phyloP scores from a whole-genome alignment of 2,888 invertebrate genomes.

The Brachyptera putata region DNA sequence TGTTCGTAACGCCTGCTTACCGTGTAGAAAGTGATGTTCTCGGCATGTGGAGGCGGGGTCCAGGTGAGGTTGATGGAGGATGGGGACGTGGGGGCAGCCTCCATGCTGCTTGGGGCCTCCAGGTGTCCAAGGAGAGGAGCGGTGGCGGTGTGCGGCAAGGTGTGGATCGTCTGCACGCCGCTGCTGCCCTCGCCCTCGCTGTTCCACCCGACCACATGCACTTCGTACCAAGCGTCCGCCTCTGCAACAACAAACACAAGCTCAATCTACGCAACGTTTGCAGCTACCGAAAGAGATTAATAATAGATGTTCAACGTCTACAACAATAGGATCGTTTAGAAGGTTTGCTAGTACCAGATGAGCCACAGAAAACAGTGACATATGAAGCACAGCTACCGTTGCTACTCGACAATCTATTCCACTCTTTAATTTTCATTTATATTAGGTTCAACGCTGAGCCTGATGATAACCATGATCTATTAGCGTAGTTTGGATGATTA shows the following conservation, averaged over 20 bases:
- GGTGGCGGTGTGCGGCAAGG: conserved; percentile 27
- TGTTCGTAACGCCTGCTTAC: no score
- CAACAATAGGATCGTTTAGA: no score
- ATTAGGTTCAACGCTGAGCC: no score
- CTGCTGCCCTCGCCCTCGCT: conserved; percentile 39
- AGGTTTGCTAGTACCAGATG: no score
- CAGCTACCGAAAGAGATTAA: no score
- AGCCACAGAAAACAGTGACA: not conserved
- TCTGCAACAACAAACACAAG: conserved; percentile 31
- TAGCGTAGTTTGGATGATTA: no score
- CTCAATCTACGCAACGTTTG: no score
- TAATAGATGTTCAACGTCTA: no score
- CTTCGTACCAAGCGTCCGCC: conserved; percentile 41
- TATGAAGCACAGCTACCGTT: no score
- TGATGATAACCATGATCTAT: no score
- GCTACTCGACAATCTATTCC: no score
- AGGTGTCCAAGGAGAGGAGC: conserved; percentile 24
- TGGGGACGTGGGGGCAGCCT: conserved; percentile 49
- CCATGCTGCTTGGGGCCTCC: conserved; percentile 46
- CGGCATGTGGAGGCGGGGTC: conserved; percentile 41
- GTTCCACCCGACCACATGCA: conserved; percentile 39
- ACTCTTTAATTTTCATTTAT: no score
- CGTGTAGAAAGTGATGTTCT: conserved; percentile 46
- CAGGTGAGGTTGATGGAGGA: conserved; percentile 53
- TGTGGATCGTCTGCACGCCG: conserved; percentile 37